Base-by-base conservation (phyloP, 1,140 invertebrate genomes). In the Doryteuthis pealeii region DNA sequence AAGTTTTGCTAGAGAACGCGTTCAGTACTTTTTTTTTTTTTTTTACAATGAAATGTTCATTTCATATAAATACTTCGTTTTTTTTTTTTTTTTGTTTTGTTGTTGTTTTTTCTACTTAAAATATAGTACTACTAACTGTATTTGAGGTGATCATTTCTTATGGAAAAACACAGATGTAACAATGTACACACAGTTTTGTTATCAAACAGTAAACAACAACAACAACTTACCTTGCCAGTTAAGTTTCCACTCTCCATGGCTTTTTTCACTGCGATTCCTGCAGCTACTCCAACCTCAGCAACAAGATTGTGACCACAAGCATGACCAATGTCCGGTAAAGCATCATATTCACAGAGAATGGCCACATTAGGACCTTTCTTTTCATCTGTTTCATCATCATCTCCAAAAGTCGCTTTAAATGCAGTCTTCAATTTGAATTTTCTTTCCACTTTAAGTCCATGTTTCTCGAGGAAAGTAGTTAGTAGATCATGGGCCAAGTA, bases 281-380 rank as follows among this genome's bases (percentile, higher is more conserved):
- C 83, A 22, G 84, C 87, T 28, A 87, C 74, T 3, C 86, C 86
- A 14, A 84, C 77, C 76, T 88, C 86, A 22, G 87, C 83, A 10
- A 88, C 87, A 2, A 88, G 76, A 75, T 88, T 88, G 72, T 88
- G 87, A 6, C 87, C 87, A 82, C 87, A 88, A 15, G 87, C 87
- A 78, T 88, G 87, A 15, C 87, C 87, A 12, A 88, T 86, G 3
- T 81, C 83, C 8, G 87, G 87, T 12, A 88, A 75, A 31, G 87
- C 87, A 78, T 88, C 87, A 74, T 88, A 88, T 77, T 88, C 87
- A 76, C 87, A 88, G 0, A 88, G n/a, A 10, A 88, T 75, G 33
- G 79, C 83, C 14, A 88, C 71, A 58, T 84, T 78, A 3, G 84
- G 83, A 0, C 77, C 76, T 22, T 49, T 67, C 28, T 76, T 72